Percentiles rank a stretch among this genome's conserved stretches.
Conservation (phyloP, 2,113 vertebrate species). For the Gymnarchus niloticus region DNA sequence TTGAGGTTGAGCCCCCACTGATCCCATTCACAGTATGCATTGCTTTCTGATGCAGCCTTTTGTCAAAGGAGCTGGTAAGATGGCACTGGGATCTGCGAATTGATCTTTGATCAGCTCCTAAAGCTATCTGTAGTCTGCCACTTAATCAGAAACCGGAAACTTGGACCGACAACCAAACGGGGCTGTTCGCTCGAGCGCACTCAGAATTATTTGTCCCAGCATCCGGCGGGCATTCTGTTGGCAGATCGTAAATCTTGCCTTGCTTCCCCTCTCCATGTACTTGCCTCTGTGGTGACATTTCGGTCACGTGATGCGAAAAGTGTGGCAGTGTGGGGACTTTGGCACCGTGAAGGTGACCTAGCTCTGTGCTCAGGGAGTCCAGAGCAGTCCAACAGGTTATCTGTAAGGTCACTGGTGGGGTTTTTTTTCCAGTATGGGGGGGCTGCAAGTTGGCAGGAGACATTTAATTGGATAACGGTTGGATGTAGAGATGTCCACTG, state of each 20-base stretch:
- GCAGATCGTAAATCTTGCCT: background rate
- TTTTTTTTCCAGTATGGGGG: background rate
- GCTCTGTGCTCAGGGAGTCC: background rate
- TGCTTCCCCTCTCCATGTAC: background rate
- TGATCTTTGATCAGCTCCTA: background rate
- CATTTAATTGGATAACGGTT: slow-evolving; percentile 32
- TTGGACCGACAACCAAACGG: slow-evolving; percentile 33
- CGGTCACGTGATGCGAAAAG: background rate
- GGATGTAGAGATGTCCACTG: background rate
- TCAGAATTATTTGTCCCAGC: slow-evolving; percentile 23
- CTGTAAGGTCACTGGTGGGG: background rate
- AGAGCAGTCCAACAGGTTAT: background rate
- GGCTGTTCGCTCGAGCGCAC: slow-evolving; percentile 28
- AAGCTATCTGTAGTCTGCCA: background rate
- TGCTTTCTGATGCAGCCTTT: background rate
- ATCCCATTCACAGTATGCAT: background rate
- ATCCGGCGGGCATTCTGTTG: background rate
- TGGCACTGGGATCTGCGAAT: background rate
- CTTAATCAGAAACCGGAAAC: background rate
- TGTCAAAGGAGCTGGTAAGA: slow-evolving; percentile 19
- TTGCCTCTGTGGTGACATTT: background rate
- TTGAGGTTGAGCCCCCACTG: background rate
- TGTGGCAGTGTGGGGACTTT: no score
- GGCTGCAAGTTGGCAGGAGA: background rate
- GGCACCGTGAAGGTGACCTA: background rate